These are phyloP conservation scores for Pygocentrus nattereri DNA, from an alignment of 2,797 vertebrate species.

Conservation along the genomic window DNA sequence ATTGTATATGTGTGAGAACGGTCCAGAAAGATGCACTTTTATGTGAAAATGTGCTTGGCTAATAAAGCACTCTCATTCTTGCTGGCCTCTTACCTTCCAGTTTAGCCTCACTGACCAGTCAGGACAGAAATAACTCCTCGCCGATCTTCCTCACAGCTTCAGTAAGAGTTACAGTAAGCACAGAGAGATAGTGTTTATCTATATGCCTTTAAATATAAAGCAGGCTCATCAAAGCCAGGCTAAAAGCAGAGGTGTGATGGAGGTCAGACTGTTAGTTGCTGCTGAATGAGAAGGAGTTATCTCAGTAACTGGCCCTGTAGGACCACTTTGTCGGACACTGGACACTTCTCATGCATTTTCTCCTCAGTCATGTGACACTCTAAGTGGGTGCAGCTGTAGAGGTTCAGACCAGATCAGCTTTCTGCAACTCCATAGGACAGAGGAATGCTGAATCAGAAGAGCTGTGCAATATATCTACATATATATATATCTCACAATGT, in stretches of 20 bases:
- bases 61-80: no score
- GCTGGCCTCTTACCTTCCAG: neutral
- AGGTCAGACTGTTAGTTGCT: neutral
- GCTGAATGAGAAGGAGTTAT: conserved; percentile 5
- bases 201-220: conserved; percentile 31
- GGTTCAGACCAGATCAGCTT: conserved; percentile 4
- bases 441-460: neutral
- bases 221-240: conserved; percentile 12
- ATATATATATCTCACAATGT: no score
- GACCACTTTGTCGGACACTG: conserved; percentile 43
- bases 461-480: no score
- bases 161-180: neutral
- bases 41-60: no score
- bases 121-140: neutral
- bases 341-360: neutral
- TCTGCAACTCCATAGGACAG: neutral
- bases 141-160: neutral
- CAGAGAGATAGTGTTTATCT: neutral
- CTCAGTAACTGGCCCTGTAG: neutral
- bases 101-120: neutral
- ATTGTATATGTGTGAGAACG: no score
- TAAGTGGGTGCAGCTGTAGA: conserved; percentile 18
- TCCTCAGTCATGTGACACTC: neutral
- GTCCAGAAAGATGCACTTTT: no score
- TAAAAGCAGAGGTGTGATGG: neutral